These are phyloP conservation scores for Petrolisthes manimaculis DNA, from an alignment of 2,888 invertebrate species.

Conservation along the genomic window DNA sequence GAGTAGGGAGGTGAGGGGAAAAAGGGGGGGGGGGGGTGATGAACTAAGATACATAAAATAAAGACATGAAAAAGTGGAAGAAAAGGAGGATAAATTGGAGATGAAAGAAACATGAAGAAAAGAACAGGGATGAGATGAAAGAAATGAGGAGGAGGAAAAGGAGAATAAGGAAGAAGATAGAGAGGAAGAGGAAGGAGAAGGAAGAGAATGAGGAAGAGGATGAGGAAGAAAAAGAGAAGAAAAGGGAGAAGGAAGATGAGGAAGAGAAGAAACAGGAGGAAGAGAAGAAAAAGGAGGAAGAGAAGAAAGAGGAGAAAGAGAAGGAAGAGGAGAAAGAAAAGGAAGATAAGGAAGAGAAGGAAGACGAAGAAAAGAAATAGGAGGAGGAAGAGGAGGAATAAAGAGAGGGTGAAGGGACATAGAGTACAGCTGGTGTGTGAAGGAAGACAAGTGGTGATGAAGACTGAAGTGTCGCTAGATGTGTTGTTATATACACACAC, in stretches of 20 bases:
- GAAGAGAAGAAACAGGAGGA: neutral
- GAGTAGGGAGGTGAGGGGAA: neutral
- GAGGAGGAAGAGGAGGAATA: neutral
- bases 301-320: neutral
- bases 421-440: neutral
- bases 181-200: neutral
- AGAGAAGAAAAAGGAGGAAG: neutral
- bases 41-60: neutral
- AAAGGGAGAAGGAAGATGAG: neutral
- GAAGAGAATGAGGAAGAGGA: neutral
- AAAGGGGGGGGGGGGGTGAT: neutral
- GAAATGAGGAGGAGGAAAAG: no score
- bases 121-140: no score
- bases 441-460: constrained; percentile 12
- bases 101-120: neutral
- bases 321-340: neutral
- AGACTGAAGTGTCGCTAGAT: neutral
- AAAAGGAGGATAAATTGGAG: neutral
- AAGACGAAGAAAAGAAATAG: neutral
- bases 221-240: neutral
- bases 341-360: no score
- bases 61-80: neutral
- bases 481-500: constrained; percentile 12
- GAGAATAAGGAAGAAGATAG: neutral
- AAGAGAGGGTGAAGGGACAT: neutral